phyloP scores from a whole-genome alignment of 1,140 invertebrate species.

The Drosophila lowei region DNA sequence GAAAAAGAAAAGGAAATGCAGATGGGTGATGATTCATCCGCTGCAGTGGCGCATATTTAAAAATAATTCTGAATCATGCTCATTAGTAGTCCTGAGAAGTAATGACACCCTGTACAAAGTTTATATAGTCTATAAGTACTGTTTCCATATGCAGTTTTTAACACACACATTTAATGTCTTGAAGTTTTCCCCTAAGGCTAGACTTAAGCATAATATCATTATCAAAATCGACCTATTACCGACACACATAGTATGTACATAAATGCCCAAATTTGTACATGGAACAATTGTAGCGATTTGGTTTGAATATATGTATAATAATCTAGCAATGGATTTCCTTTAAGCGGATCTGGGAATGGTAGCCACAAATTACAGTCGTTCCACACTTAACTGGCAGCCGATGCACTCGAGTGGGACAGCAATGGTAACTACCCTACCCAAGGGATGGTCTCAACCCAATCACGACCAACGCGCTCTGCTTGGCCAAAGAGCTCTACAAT shows the following conservation, averaged over 20 bases:
- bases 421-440: background rate
- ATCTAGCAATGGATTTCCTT: no score
- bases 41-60: conserved; percentile 1
- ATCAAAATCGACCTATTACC: background rate
- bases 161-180: conserved; percentile 28
- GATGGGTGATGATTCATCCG: background rate
- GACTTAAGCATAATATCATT: conserved; percentile 2
- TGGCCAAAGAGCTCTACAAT: conserved; percentile 25
- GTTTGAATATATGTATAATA: no score
- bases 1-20: background rate
- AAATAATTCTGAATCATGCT: conserved; percentile 15
- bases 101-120: conserved; percentile 37
- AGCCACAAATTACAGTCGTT: no score
- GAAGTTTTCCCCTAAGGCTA: conserved; percentile 24
- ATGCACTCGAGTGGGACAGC: no score
- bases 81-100: conserved; percentile 3
- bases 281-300: no score
- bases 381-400: no score
- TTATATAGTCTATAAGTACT: conserved; percentile 24
- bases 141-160: conserved; percentile 13
- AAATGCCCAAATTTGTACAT: no score
- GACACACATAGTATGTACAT: background rate
- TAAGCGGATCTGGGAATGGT: no score
- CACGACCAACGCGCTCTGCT: conserved; percentile 22
- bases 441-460: background rate